Base-by-base conservation (phyloP, 1,140 invertebrate genomes). In the Harpegnathos saltator region DNA sequence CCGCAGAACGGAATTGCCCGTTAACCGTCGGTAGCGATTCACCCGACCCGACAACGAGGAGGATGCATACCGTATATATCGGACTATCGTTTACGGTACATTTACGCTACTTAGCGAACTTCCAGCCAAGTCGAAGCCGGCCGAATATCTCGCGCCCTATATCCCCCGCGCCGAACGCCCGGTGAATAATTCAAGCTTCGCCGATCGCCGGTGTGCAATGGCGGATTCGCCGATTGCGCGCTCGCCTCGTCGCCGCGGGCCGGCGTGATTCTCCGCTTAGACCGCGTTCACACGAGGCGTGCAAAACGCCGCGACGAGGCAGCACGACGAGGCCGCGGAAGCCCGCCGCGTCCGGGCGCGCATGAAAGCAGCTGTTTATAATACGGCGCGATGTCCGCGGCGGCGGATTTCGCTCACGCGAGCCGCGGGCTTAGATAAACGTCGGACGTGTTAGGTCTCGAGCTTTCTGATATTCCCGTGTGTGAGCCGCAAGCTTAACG, bases 41-140 rank as follows among this genome's bases (percentile, higher is more conserved):
- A 33, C 63, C 50, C 19, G 62, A 50, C 74, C 24, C 50, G 62
- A 22, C 50, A 44, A 44, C 63, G 29, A 38, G n/a, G 48, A 68
- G 52, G 19, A 80, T 71, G 54, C 75, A 52, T 78, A 9, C 38
- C 38, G 38, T 44, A 44, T 69, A 78, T 69, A 78, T 19, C 63
- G 17, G 17, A 33, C 75, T 80, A 80, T 69, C 75, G 65, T 80
- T 80, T 80, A 80, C 65, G 65, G 75, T 80, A 80, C 75, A 80
- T 80, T 80, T 80, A 58, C 75, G 63, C 52, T 69, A 69, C 52
- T 80, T 80, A 78, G 52, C 52, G 52, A 80, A 80, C 52, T 80
- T 69, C 52, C 17, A 56, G 17, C n/a, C 2, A 59, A 75, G 59
- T 63, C 59, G 73, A 48, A 38, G 48, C 26, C 19, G 44, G 50